These are phyloP conservation scores for Harpalus rufipes DNA, from an alignment of 2,888 invertebrate genomes.

Conservation along the genomic window DNA sequence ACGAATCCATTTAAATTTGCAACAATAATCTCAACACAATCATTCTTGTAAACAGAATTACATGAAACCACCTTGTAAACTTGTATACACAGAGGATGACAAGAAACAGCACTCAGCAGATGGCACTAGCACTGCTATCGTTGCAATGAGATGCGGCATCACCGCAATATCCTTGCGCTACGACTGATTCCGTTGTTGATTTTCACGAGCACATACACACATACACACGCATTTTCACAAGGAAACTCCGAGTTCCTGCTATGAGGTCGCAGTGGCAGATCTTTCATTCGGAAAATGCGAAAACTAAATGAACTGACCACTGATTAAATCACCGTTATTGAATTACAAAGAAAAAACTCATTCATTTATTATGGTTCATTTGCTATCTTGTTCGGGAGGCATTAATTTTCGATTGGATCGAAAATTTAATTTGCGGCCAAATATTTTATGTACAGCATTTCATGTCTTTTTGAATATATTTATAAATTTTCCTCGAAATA, in stretches of 20 bases:
- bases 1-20: constrained; percentile 19
- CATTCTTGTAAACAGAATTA: constrained; percentile 45
- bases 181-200: constrained; percentile 47
- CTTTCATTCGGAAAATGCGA: constrained; percentile 40
- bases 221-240: constrained; percentile 1
- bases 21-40: constrained; percentile 42
- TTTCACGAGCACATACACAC: neutral
- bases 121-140: constrained; percentile 12
- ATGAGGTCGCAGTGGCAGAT: neutral
- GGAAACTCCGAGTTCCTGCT: neutral
- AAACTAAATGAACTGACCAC: constrained; percentile 49
- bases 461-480: neutral
- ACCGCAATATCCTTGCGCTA: constrained; percentile 33
- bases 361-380: constrained; percentile 51
- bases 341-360: constrained; percentile 41
- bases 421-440: constrained; percentile 6
- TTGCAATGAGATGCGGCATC: constrained; percentile 7
- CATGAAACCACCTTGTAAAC: constrained; percentile 50
- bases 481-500: too few relatives aligned
- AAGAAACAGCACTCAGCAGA: constrained; percentile 53
- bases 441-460: neutral
- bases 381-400: constrained; percentile 25
- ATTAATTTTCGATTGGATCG: constrained; percentile 17
- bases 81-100: constrained; percentile 44
- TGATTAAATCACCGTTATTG: constrained; percentile 52